A percentile compares a stretch with the other conserved stretches of the same genome.
Evolutionary conservation across 2,888 invertebrate genomes (phyloP).

Genomic region (Callyntrura guangdongensis): DNA sequence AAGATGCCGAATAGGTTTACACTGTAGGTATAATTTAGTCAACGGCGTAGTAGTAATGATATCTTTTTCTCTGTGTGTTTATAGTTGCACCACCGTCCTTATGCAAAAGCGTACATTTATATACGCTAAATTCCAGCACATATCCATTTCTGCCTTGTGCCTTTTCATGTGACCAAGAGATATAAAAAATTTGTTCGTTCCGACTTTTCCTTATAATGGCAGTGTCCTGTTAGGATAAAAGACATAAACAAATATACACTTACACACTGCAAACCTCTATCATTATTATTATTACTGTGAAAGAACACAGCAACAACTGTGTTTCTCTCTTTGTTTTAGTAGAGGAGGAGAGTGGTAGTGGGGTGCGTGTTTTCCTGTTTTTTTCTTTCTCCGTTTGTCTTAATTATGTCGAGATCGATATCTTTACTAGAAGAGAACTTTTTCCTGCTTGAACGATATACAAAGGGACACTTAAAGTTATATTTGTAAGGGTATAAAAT

Average conservation of each 20-base stretch:
- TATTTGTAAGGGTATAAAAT: slow-evolving; percentile 75
- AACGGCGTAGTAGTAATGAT: not conserved
- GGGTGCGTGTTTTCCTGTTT: slow-evolving; percentile 52
- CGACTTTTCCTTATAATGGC: slow-evolving; percentile 30
- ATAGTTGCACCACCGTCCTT: not conserved
- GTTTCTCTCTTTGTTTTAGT: slow-evolving; percentile 57
- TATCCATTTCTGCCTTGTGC: slow-evolving; percentile 8
- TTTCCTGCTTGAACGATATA: slow-evolving; percentile 80
- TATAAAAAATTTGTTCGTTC: not conserved
- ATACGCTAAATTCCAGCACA: too few relatives aligned
- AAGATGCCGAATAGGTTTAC: not conserved
- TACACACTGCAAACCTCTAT: not conserved
- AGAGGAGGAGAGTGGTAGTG: slow-evolving; percentile 38
- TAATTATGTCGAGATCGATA: slow-evolving; percentile 82
- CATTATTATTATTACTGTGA: slow-evolving; percentile 1
- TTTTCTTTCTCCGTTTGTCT: slow-evolving; percentile 79
- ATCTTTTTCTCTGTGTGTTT: not conserved
- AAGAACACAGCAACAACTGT: slow-evolving; percentile 13
- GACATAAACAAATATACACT: slow-evolving; percentile 16
- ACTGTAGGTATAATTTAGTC: not conserved
- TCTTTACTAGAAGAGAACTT: slow-evolving; percentile 58
- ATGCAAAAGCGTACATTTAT: too few relatives aligned
- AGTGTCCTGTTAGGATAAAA: not conserved
- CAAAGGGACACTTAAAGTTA: slow-evolving; percentile 76
- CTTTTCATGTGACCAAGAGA: slow-evolving; percentile 1